Evolutionary conservation across 1,140 invertebrate genomes (phyloP), one percentile per base, ranked within the genome.

Genomic region (Nasonia vitripennis): DNA sequence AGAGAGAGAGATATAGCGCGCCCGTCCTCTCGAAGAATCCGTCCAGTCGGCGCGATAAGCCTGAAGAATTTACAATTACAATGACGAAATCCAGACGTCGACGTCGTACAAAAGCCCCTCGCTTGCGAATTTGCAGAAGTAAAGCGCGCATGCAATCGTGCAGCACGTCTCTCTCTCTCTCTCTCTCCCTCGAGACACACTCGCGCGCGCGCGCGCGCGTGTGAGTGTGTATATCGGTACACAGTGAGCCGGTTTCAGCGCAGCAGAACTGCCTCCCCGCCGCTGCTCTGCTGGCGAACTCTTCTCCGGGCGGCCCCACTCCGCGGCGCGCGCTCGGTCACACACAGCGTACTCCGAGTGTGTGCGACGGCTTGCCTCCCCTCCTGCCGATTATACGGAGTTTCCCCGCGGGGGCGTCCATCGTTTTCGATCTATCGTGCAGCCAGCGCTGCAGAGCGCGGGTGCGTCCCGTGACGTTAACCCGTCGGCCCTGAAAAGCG

Each of bases 401-500:
- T n/a, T 48, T 48, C 73, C 41, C 75, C 11, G 41, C 5, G 41
- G n/a, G 17, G 41, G 3, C 41, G 73, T 75, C 73, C n/a, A 23
- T 45, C 41, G 27, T n/a, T 71, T 73, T 73, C 79, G 67, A 81
- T 81, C 67, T 71, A 81, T 81, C 83, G 17, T 45, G 67, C 81
- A 55, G 81, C 86, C 48, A 71, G 9, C 34, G 27, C 9, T 20
- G 62, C n/a, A 7, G 74, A 68, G 74, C 51, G n/a, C 14, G 70
- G 34, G 86, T 55, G 88, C 51, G 86, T 55, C 88, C 88, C 90
- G 91, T 91, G 90, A 92, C 91, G 92, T 93, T 93, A 92, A 93
- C 92, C 92, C 92, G 91, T 89, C 91, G 91, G 92, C 92, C 92
- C 92, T 93, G 91, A 93, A 92, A 92, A 91, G 83, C 88, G 88